A percentile compares a stretch with the other conserved stretches of the same genome.
Evolutionary conservation across 2,113 vertebrate genomes (phyloP).

Genomic region (Alethe castanea): DNA sequence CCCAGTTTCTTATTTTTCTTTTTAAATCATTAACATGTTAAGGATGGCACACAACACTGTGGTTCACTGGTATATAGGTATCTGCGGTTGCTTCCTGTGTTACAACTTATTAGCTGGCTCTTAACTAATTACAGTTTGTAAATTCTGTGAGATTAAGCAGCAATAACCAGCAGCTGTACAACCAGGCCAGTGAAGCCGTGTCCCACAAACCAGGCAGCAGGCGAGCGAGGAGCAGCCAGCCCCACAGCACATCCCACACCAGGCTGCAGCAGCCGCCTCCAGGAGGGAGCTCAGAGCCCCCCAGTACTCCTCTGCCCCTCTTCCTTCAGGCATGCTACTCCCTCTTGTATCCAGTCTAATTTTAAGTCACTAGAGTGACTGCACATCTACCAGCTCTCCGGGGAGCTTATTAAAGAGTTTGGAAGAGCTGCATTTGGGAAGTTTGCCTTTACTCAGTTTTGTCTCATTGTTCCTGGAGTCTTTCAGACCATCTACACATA

Average conservation of each 20-base stretch:
- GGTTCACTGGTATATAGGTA: neutral
- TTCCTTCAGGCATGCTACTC: neutral
- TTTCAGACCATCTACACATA: neutral
- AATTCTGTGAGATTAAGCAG: neutral
- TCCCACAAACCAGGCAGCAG: neutral
- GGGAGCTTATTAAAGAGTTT: constrained; percentile 34
- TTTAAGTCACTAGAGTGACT: neutral
- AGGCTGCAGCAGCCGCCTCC: neutral
- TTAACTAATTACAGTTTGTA: neutral
- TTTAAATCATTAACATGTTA: neutral
- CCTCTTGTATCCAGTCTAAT: neutral
- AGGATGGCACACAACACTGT: neutral
- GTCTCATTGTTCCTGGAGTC: neutral
- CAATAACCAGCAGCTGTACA: neutral
- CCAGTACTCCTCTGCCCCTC: neutral
- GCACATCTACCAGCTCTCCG: neutral
- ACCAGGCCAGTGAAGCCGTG: fast-evolving
- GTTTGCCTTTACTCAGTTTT: neutral
- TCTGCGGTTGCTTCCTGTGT: neutral
- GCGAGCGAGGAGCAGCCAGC: fast-evolving
- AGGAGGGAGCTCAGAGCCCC: neutral
- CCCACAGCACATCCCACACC: neutral
- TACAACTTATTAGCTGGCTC: neutral
- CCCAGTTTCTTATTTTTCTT: neutral
- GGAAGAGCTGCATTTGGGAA: neutral